A percentile compares a stretch with the other conserved stretches of the same genome.
phyloP scores from a whole-genome alignment of 2,113 vertebrate genomes.

The Synodontis membranacea region DNA sequence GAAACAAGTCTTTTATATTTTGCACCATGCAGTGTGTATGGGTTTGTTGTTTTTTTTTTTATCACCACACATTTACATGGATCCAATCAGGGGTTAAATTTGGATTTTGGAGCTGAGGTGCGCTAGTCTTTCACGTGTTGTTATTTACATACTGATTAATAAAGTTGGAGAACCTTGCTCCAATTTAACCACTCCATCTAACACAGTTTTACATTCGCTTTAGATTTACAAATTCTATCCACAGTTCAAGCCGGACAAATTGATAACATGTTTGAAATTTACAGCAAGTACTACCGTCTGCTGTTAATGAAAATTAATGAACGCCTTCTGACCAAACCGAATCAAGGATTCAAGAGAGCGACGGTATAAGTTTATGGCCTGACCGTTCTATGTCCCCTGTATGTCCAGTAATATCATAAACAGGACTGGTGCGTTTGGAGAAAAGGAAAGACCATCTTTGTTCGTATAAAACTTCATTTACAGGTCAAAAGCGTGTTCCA shows the following conservation, averaged over 20 bases:
- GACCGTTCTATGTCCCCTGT: not conserved
- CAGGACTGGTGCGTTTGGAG: not conserved
- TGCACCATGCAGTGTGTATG: conserved; percentile 12
- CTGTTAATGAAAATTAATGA: not conserved
- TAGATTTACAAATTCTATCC: not conserved
- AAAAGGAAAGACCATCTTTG: not conserved
- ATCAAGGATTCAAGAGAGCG: not conserved
- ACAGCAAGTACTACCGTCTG: not conserved
- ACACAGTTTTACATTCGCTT: not conserved
- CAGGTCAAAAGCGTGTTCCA: not conserved
- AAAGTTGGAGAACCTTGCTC: not conserved
- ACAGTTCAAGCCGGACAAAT: not conserved
- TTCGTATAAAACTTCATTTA: not conserved
- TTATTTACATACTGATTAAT: not conserved
- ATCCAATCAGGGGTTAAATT: not conserved
- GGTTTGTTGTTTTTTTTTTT: too few relatives aligned
- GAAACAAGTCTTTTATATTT: conserved; percentile 26
- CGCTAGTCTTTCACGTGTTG: not conserved
- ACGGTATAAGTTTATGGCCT: not conserved
- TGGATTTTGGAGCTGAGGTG: not conserved
- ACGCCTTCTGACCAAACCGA: not conserved
- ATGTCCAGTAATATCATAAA: conserved; percentile 3
- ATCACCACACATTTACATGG: conserved; percentile 15
- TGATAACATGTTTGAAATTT: not conserved
- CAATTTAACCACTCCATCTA: not conserved